Evolutionary conservation across 2,113 vertebrate genomes (phyloP), one percentile per base, ranked within the genome.

Genomic region (Dolichotis patagonum): DNA sequence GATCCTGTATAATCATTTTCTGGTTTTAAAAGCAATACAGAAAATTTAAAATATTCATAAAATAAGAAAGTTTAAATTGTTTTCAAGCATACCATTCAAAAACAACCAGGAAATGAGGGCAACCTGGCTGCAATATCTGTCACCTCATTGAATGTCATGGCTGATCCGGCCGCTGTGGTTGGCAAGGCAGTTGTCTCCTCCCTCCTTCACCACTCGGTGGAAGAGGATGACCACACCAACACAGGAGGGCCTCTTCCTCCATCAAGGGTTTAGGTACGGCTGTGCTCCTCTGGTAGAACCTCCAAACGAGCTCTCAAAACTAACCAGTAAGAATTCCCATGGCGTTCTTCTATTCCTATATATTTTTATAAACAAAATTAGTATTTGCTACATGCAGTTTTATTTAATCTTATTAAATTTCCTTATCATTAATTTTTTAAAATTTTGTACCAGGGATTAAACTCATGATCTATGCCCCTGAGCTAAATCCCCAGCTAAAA

Each of bases 41-140:
- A 83, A 88, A 95, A 62, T 85, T 28, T 20, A 60, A 93, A 80
- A 94, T 13, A 88, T 54, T 89, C 87, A 5, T n/a, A 94, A 94
- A 90, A 80, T 82, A 65, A 80, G 38, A 90, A 91, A 77, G 46
- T 85, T 17, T 56, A 94, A 91, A 63, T 85, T 32, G n/a, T 9
- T 83, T 49, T 88, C 14, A 96, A 63, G 38, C 63, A 88, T 2
- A 78, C 1, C 19, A 83, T 82, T 69, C 58, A 88, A 78, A 93
- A 94, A 84, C 49, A 69, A 88, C 16, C 65, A 35, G 63, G 30
- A 67, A n/a, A 35, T 69, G 35, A n/a, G 16, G 35, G 16, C 65
- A 69, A 69, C 16, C 32, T n/a, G 65, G 32, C 32, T 35, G 35
- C 7, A 35, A n/a, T 16, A 35, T 67, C 65, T 67, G 14, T 35